Conservation (phyloP, 2,113 vertebrate species). For the Limnothrissa miodon region DNA sequence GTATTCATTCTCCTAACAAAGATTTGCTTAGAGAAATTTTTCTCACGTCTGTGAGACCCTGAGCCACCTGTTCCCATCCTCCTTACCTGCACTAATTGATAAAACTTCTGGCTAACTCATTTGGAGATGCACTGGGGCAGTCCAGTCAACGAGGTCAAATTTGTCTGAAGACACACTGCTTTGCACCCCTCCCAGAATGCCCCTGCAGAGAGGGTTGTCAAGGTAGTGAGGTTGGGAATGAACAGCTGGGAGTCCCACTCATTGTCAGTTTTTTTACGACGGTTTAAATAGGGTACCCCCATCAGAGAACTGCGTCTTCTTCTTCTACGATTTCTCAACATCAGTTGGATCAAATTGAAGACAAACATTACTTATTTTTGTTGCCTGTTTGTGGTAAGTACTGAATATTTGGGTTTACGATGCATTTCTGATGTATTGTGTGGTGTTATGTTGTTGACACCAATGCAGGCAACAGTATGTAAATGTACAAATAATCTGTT, state of each 20-base stretch:
- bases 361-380: neutral
- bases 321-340: neutral
- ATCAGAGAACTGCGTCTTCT: neutral
- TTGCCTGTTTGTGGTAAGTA: neutral
- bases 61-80: too few species aligned
- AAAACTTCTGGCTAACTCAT: neutral
- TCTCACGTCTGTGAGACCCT: too few species aligned
- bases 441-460: neutral
- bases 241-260: neutral
- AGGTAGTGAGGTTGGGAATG: neutral
- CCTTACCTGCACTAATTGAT: neutral
- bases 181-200: neutral
- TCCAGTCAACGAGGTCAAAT: neutral
- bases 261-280: slow-evolving; percentile 8
- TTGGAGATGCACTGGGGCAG: neutral
- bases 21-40: too few species aligned
- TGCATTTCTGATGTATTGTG: neutral
- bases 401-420: neutral
- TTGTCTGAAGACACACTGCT: neutral
- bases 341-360: neutral
- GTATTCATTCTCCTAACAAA: too few species aligned
- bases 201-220: neutral
- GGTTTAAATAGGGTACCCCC: neutral
- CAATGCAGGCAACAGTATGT: neutral
- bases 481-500: neutral